Conservation (phyloP, 2,113 vertebrate genomes). For the Calonectris borealis region DNA sequence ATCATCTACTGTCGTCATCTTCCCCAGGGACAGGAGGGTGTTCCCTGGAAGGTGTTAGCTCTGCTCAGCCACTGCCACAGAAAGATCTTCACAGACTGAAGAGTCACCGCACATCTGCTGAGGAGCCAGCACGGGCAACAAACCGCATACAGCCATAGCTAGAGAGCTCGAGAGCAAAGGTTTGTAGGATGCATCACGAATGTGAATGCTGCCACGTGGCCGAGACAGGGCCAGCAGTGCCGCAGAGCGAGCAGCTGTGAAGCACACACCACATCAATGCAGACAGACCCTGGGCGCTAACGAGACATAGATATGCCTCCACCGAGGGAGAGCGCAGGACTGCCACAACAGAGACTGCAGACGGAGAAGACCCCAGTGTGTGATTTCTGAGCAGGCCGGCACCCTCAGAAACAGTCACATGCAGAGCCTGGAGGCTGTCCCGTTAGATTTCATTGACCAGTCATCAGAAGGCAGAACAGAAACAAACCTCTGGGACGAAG, state of each 20-base stretch:
- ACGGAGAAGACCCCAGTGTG: rapidly evolving
- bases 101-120: not conserved
- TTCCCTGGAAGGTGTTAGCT: not conserved
- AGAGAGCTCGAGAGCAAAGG: not conserved
- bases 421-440: not conserved
- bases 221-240: not conserved
- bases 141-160: not conserved
- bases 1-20: not conserved
- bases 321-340: rapidly evolving
- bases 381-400: not conserved
- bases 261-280: too few relatives aligned
- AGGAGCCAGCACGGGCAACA: not conserved
- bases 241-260: not conserved
- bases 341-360: not conserved
- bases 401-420: not conserved
- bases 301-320: not conserved
- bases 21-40: not conserved
- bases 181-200: not conserved
- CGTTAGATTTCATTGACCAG: not conserved
- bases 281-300: not conserved
- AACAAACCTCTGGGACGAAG: not conserved
- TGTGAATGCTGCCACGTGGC: not conserved
- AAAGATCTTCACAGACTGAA: not conserved
- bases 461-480: not conserved
- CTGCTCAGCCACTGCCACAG: not conserved